Conservation (phyloP, 2,113 vertebrate species). For the Lota lota region DNA sequence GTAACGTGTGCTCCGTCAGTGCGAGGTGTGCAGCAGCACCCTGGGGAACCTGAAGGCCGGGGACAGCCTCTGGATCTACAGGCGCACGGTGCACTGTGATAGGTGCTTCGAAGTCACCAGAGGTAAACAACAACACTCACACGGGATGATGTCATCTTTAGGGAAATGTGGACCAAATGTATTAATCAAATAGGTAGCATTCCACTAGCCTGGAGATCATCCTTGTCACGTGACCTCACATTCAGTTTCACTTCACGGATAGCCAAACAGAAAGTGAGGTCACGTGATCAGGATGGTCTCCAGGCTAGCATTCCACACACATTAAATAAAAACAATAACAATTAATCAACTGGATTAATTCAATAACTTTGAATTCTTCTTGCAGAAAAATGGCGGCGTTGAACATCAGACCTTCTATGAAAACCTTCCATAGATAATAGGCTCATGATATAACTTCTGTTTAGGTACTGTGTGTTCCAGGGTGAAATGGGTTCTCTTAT, state of each 20-base stretch:
- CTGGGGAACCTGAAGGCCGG: conserved; percentile 88
- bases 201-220: too few relatives aligned
- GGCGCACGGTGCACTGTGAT: conserved; percentile 85
- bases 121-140: conserved; percentile 72
- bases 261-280: background rate
- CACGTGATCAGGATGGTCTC: too few relatives aligned
- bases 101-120: conserved; percentile 85
- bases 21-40: conserved; percentile 82
- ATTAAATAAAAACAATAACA: too few relatives aligned
- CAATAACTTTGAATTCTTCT: conserved; percentile 9
- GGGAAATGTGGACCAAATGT: too few relatives aligned
- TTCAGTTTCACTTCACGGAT: background rate
- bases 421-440: background rate
- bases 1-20: conserved; percentile 66
- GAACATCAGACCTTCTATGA: conserved; percentile 18
- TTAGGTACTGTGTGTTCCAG: conserved; percentile 14
- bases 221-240: too few relatives aligned
- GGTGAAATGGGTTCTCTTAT: conserved; percentile 24
- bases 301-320: too few relatives aligned
- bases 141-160: too few relatives aligned
- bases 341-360: too few relatives aligned
- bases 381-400: conserved; percentile 72
- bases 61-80: conserved; percentile 94
- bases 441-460: background rate
- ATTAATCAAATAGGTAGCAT: too few relatives aligned